Evolutionary conservation across 1,140 invertebrate genomes (phyloP), one percentile per base, ranked within the genome.

Genomic region (Hyposmocoma kahamanoa): DNA sequence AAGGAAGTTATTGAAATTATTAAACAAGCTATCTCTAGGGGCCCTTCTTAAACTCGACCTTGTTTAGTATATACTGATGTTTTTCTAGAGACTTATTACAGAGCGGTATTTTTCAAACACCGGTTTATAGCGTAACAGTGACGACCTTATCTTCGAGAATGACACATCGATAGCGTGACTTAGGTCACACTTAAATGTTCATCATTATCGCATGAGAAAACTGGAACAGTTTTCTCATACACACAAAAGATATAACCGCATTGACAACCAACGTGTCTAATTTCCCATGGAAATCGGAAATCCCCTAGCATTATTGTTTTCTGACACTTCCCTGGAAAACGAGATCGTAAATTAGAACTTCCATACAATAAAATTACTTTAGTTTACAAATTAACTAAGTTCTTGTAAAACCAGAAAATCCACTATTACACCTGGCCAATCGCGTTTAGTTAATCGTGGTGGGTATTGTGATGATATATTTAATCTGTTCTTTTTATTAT

Each of bases 261-360:
- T 47, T 24, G 24, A 45, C 22, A n/a, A 54, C 26, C 46, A 45
- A 57, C 56, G 45, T 55, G 53, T 51, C 45, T 45, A 21, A 44
- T 50, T 53, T 47, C 22, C 55, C 58, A 64, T 73, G 65, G 59
- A 73, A 77, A 73, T 81, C 76, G 79, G 81, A 81, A 80, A 82
- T 81, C 67, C 79, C 81, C 42, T 62, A 24, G 11, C 30, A 55
- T 56, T 61, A 72, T 79, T 67, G 66, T 72, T 64, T 69, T 55
- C 59, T 67, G 46, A 65, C 55, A 68, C 65, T 80, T 81, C 72
- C 77, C 57, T 58, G 58, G 68, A 78, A 76, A 70, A 72, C 51
- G 21, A 59, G 19, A 53, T 56, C 59, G 60, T 60, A 56, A 64
- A 59, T n/a, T 60, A 42, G 55, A 59, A 49, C 45, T 53, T 54